phyloP scores from a whole-genome alignment of 1,140 invertebrate genomes.

The Microplitis demolitor region DNA sequence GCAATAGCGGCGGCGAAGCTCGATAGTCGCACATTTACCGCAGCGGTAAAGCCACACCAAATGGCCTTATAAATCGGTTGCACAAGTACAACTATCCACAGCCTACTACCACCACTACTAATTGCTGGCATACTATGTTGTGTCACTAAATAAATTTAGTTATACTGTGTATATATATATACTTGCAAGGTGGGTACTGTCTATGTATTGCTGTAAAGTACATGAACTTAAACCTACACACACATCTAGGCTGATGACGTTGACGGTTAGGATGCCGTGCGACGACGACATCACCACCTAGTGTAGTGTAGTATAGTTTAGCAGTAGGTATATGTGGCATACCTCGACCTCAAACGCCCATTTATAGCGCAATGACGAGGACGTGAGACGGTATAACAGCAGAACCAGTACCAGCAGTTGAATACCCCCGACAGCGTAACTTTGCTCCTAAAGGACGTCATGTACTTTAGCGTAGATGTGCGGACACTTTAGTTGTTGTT shows the following conservation, averaged over 20 bases:
- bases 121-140: neutral
- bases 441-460: slow-evolving; percentile 12
- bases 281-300: neutral
- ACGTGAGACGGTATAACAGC: neutral
- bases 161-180: too few relatives aligned
- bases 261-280: slow-evolving; percentile 3
- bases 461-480: slow-evolving; percentile 1
- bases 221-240: neutral
- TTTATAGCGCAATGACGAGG: neutral
- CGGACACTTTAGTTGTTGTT: slow-evolving; percentile 10
- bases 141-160: too few relatives aligned
- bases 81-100: neutral
- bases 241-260: slow-evolving; percentile 7
- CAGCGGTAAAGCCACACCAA: slow-evolving; percentile 27
- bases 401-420: neutral
- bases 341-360: slow-evolving; percentile 6
- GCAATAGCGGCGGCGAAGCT: neutral
- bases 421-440: slow-evolving; percentile 16
- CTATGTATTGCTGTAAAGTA: neutral
- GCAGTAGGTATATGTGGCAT: neutral
- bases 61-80: slow-evolving; percentile 25
- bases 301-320: too few relatives aligned
- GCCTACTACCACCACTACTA: neutral
- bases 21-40: slow-evolving; percentile 16
- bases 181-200: too few relatives aligned